Conservation (phyloP, 2,113 vertebrate genomes). For the Aleadryas rufinucha region DNA sequence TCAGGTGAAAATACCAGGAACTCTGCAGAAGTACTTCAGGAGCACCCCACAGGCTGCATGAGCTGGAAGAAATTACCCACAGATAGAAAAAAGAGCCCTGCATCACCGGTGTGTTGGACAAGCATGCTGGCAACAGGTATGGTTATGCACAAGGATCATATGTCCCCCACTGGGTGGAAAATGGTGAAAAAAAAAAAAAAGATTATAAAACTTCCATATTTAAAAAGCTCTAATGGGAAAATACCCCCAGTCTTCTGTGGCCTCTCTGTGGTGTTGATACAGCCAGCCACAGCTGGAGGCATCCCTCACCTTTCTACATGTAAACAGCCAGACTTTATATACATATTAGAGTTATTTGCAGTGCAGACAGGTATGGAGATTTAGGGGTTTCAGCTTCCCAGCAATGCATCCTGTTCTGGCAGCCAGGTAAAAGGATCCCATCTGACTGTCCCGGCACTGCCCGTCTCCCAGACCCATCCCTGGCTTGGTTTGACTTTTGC, state of each 20-base stretch:
- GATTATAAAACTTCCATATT: not conserved
- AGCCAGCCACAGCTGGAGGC: not conserved
- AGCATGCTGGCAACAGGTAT: not conserved
- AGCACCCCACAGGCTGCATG: not conserved
- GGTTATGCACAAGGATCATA: not conserved
- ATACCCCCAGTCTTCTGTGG: not conserved
- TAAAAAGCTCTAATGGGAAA: slow-evolving; percentile 16
- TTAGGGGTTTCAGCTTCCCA: not conserved
- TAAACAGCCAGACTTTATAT: not conserved
- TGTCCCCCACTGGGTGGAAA: not conserved
- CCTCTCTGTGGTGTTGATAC: not conserved
- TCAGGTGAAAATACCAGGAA: not conserved
- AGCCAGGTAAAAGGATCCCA: not conserved
- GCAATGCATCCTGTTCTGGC: not conserved
- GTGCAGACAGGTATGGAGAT: not conserved
- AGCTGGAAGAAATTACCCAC: not conserved
- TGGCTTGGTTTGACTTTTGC: not conserved
- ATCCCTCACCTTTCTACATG: not conserved
- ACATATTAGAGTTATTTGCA: not conserved
- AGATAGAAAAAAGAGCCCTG: too few relatives aligned
- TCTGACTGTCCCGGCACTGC: not conserved
- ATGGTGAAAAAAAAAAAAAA: slow-evolving; percentile 19
- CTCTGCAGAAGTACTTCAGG: not conserved
- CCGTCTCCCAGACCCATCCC: not conserved
- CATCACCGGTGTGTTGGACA: not conserved